These are phyloP conservation scores for Solenopsis invicta DNA, from an alignment of 1,140 invertebrate species.

Conservation along the genomic window DNA sequence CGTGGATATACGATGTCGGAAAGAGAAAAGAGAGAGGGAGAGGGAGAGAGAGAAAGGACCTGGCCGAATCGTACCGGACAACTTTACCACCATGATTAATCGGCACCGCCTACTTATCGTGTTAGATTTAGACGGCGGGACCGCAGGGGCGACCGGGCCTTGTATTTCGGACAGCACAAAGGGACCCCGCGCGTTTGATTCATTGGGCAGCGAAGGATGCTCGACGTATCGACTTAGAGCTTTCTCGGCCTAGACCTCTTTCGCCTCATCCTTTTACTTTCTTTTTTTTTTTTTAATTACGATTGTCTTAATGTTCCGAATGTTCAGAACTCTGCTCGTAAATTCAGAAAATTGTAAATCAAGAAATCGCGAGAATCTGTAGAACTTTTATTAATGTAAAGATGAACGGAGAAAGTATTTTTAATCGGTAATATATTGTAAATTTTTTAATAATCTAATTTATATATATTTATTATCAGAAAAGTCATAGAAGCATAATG, in stretches of 20 bases:
- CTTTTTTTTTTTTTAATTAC: background rate
- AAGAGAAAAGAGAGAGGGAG: constrained; percentile 8
- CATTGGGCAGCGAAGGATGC: constrained; percentile 71
- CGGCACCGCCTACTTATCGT: constrained; percentile 80
- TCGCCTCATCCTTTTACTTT: background rate
- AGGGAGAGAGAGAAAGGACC: constrained; percentile 24
- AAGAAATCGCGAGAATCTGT: background rate
- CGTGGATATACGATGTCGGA: constrained; percentile 26
- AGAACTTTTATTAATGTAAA: background rate
- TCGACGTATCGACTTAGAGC: constrained; percentile 60
- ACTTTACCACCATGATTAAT: constrained; percentile 79
- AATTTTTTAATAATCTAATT: background rate
- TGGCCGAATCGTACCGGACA: constrained; percentile 64
- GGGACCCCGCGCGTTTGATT: constrained; percentile 66
- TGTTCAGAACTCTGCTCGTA: background rate
- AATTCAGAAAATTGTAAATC: background rate
- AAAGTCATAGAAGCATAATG: background rate
- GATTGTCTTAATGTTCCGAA: constrained; percentile 8
- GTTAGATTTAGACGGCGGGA: constrained; percentile 76
- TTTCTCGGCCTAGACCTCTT: constrained; percentile 55
- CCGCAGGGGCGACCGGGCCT: constrained; percentile 70
- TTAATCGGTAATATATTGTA: background rate
- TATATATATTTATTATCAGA: background rate
- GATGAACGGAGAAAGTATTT: background rate
- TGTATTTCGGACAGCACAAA: constrained; percentile 75